Evolutionary conservation across 2,888 invertebrate genomes (phyloP).

Genomic region (Lasioglossum leucozonium): DNA sequence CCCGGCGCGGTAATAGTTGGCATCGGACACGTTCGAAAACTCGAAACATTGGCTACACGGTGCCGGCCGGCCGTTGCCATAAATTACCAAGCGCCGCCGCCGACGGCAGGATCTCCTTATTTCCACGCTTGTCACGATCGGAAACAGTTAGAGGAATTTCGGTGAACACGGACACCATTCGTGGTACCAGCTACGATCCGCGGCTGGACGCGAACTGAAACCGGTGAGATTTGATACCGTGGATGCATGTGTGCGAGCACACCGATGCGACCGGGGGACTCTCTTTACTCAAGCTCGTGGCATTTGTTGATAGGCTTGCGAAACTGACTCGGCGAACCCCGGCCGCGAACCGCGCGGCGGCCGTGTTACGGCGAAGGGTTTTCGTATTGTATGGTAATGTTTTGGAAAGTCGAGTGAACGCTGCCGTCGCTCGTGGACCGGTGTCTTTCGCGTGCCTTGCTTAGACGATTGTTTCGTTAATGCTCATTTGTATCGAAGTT

Average conservation of each 20-base stretch:
- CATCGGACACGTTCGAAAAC: conserved; percentile 54
- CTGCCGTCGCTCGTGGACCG: neutral
- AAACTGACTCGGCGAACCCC: neutral
- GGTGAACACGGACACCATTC: conserved; percentile 37
- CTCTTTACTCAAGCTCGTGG: conserved; percentile 9
- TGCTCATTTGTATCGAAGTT: neutral
- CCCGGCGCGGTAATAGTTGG: conserved; percentile 49
- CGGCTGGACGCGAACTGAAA: neutral
- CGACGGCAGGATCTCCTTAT: conserved; percentile 48
- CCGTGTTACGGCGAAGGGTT: conserved; percentile 2
- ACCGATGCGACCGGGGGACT: neutral
- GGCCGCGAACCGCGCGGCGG: neutral
- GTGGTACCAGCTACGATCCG: neutral
- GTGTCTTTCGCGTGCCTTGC: neutral
- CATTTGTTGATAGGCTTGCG: conserved; percentile 5
- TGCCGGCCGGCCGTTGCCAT: conserved; percentile 37
- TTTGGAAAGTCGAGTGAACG: conserved; percentile 20
- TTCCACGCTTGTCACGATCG: conserved; percentile 52
- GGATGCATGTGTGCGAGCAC: neutral
- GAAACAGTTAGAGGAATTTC: conserved; percentile 57
- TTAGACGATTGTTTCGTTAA: neutral
- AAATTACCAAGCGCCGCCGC: conserved; percentile 42
- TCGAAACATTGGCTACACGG: conserved; percentile 51
- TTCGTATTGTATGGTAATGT: conserved; percentile 20
- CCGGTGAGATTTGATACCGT: conserved; percentile 14